phyloP scores from a whole-genome alignment of 1,140 invertebrate genomes.

The Plectus sambesii region DNA sequence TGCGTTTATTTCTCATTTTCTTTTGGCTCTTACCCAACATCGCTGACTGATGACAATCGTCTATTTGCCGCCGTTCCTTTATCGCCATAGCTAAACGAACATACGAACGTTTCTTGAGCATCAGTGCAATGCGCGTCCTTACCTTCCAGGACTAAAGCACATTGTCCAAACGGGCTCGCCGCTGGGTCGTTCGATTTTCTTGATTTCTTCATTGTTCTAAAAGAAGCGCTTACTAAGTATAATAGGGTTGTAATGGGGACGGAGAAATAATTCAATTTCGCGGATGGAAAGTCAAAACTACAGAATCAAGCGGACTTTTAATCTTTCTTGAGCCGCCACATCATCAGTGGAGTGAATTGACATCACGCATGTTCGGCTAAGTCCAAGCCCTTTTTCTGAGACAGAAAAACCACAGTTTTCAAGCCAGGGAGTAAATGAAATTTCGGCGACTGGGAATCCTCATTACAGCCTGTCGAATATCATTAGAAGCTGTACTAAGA shows the following conservation, averaged over 20 bases:
- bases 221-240: conserved; percentile 32
- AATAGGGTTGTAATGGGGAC: background rate
- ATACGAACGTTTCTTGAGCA: conserved; percentile 50
- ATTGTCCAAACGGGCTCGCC: conserved; percentile 72
- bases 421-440: no score
- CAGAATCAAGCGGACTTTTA: conserved; percentile 52
- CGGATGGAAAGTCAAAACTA: conserved; percentile 5
- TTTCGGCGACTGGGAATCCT: no score
- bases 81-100: no score
- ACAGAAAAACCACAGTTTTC: no score
- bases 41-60: no score
- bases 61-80: no score
- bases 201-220: conserved; percentile 75
- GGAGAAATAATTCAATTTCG: conserved; percentile 6
- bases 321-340: no score
- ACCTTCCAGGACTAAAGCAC: conserved; percentile 64
- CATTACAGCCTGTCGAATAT: no score
- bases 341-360: no score
- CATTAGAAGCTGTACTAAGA: no score
- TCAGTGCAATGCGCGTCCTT: conserved; percentile 50
- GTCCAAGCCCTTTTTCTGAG: conserved; percentile 2
- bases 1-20: no score
- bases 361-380: conserved; percentile 1
- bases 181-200: conserved; percentile 69
- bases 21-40: no score